These are phyloP conservation scores for Microchirus variegatus DNA, from an alignment of 2,797 vertebrate genomes.

Conservation along the genomic window DNA sequence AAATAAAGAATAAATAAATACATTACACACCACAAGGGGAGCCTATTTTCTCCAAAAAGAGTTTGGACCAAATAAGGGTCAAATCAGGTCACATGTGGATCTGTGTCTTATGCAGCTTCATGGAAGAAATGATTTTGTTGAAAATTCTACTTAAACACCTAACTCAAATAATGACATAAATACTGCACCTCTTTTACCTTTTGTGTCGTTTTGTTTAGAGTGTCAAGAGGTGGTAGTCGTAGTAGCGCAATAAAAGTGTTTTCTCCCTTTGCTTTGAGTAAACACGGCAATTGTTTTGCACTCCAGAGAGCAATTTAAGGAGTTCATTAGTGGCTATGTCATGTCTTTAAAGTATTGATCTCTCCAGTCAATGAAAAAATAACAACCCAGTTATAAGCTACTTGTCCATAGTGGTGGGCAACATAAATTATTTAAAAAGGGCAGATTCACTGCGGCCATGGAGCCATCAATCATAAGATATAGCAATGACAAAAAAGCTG, in stretches of 20 bases:
- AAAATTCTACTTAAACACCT: neutral
- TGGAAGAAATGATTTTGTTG: neutral
- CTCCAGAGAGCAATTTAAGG: conserved; percentile 82
- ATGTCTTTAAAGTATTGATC: conserved; percentile 97
- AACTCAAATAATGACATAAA: conserved; percentile 6
- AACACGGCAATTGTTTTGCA: conserved; percentile 76
- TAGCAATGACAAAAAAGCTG: conserved; percentile 95
- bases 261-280: conserved; percentile 66
- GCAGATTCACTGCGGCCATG: conserved; percentile 97
- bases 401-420: conserved; percentile 95
- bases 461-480: conserved; percentile 99
- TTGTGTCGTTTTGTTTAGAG: conserved; percentile 29
- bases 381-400: conserved; percentile 98
- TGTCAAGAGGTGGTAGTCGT: conserved; percentile 22
- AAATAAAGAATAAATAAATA: too few species aligned
- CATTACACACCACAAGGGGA: neutral
- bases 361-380: conserved; percentile 98
- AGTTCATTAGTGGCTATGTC: conserved; percentile 86
- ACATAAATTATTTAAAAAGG: conserved; percentile 99
- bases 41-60: neutral
- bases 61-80: neutral
- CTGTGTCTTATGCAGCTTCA: neutral
- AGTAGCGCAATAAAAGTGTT: conserved; percentile 57
- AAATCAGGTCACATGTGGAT: conserved; percentile 2
- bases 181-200: conserved; percentile 2